Evolutionary conservation across 2,113 vertebrate species (phyloP).

Genomic region (Phodopus roborovskii): DNA sequence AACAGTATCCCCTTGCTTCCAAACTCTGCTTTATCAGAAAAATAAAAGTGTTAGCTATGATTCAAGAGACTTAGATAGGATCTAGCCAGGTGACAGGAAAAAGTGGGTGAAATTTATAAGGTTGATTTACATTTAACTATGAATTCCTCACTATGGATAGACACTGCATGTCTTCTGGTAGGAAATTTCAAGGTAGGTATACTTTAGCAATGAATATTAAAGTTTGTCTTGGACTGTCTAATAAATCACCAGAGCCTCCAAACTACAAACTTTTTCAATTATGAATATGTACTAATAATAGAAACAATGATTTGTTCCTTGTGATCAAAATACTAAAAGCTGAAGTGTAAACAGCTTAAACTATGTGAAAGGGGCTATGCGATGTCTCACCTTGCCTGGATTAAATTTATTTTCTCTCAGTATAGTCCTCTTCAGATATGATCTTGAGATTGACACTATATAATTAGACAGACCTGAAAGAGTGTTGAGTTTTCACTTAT

Average conservation of each 20-base stretch:
- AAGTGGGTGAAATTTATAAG: neutral
- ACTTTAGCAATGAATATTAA: neutral
- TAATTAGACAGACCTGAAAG: neutral
- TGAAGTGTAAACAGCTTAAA: neutral
- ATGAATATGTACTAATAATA: neutral
- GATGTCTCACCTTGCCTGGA: neutral
- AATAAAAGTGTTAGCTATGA: neutral
- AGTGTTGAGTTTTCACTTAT: neutral
- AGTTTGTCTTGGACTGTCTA: neutral
- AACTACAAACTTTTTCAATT: neutral
- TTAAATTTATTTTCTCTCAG: rapidly evolving
- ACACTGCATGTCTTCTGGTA: neutral
- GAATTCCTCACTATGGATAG: neutral
- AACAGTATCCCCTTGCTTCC: neutral
- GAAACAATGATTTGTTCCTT: neutral
- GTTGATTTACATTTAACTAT: neutral
- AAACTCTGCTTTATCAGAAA: neutral
- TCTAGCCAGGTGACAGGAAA: neutral
- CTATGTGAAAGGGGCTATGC: neutral
- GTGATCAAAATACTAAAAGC: neutral
- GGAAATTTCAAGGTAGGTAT: neutral
- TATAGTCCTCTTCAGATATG: neutral
- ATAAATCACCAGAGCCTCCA: neutral
- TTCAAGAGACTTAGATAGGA: neutral
- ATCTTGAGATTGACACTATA: neutral